Conservation (phyloP, 2,113 vertebrate genomes). For the Lamprologus tigripictilis region DNA sequence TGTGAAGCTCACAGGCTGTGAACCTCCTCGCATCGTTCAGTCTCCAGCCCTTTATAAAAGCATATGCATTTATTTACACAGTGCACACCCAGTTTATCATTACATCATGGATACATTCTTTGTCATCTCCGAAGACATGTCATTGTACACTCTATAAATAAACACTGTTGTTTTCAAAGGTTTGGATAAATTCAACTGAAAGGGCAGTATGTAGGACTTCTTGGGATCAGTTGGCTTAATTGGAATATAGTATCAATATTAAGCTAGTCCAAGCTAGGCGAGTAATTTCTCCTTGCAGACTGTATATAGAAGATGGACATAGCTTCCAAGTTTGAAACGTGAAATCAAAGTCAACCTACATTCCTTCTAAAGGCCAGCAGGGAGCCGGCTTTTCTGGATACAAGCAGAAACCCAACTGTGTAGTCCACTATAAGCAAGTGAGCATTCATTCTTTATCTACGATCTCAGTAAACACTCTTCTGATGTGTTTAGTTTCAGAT, state of each 20-base stretch:
- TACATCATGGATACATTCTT: not conserved
- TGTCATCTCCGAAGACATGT: not conserved
- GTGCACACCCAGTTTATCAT: not conserved
- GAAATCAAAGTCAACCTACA: not conserved
- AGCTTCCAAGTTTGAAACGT: not conserved
- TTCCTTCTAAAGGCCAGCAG: not conserved
- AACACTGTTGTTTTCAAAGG: not conserved
- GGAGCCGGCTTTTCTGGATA: not conserved
- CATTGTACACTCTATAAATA: not conserved
- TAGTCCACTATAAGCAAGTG: not conserved
- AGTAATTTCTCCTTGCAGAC: not conserved
- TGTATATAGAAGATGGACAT: not conserved
- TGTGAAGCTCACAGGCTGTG: not conserved
- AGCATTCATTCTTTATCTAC: not conserved
- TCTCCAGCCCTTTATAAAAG: not conserved
- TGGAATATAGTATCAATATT: not conserved
- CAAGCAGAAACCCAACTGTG: not conserved
- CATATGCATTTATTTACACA: not conserved
- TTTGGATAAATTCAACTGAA: not conserved
- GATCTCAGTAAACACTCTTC: not conserved
- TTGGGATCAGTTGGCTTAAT: rapidly evolving
- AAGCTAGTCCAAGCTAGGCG: not conserved
- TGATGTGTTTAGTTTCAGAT: not conserved
- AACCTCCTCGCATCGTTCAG: not conserved
- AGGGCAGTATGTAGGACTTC: not conserved